Conservation (phyloP, 2,888 invertebrate genomes). For the Druceiella hillmani region DNA sequence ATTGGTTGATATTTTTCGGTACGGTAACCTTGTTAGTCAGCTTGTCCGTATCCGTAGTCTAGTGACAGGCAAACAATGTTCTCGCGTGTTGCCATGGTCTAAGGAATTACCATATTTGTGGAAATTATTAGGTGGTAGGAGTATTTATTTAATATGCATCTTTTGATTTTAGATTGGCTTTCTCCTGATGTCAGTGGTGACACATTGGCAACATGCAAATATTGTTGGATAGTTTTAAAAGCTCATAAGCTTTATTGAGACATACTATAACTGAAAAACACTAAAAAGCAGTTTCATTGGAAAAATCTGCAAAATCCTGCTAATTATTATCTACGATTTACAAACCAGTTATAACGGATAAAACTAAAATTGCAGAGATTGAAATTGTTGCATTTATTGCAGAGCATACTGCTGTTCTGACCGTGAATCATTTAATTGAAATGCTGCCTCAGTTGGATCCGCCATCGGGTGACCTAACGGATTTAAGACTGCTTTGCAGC, state of each 20-base stretch:
- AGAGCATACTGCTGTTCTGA: slow-evolving; percentile 22
- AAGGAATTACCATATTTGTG: background rate
- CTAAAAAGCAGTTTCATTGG: slow-evolving; percentile 15
- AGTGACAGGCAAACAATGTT: background rate
- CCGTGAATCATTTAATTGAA: slow-evolving; percentile 21
- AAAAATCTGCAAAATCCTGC: slow-evolving; percentile 16
- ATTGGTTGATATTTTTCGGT: too few relatives aligned
- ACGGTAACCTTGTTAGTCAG: too few relatives aligned
- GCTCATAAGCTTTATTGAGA: slow-evolving; percentile 25
- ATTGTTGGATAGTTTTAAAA: slow-evolving; percentile 21
- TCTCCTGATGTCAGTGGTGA: slow-evolving; percentile 18
- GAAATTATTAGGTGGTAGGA: background rate
- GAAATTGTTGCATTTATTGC: slow-evolving; percentile 26
- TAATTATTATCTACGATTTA: slow-evolving; percentile 10
- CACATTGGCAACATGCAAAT: slow-evolving; percentile 20
- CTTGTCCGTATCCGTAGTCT: too few relatives aligned
- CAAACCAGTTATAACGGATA: slow-evolving; percentile 9
- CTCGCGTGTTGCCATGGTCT: slow-evolving; percentile 2
- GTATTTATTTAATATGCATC: slow-evolving; percentile 8
- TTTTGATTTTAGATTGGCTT: slow-evolving; percentile 18
- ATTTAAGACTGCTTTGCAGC: slow-evolving; percentile 22
- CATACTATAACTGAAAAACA: slow-evolving; percentile 27
- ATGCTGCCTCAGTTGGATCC: slow-evolving; percentile 21
- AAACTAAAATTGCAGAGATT: slow-evolving; percentile 21
- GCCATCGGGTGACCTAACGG: slow-evolving; percentile 21